Evolutionary conservation across 2,113 vertebrate genomes (phyloP).

Genomic region (Bos indicus): DNA sequence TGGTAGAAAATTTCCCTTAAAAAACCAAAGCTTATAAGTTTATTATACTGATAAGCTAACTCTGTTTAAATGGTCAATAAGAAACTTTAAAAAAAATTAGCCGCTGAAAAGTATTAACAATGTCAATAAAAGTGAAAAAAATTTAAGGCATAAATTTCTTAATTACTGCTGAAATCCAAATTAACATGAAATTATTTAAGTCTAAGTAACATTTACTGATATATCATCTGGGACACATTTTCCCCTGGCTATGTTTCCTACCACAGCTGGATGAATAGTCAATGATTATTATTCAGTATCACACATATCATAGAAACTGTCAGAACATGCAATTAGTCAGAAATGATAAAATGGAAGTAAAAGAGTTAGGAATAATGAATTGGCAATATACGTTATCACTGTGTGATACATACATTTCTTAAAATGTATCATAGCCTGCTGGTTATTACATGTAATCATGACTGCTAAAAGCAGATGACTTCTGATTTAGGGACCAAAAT

Average conservation of each 20-base stretch:
- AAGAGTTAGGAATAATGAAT: conserved; percentile 49
- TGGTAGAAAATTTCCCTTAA: not conserved
- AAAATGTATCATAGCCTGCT: conserved; percentile 18
- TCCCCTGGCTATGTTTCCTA: conserved; percentile 37
- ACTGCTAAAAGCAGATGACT: conserved; percentile 4
- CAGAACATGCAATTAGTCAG: conserved; percentile 57
- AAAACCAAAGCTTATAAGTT: not conserved
- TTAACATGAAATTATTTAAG: conserved; percentile 46
- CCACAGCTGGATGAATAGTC: conserved; percentile 51
- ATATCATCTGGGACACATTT: conserved; percentile 34
- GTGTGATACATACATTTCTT: conserved; percentile 18
- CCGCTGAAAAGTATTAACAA: conserved; percentile 14
- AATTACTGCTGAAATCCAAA: conserved; percentile 41
- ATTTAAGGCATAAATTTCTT: conserved; percentile 3
- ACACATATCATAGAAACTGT: conserved; percentile 60
- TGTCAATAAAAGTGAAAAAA: conserved; percentile 38
- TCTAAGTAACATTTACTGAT: conserved; percentile 35
- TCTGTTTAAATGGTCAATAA: conserved; percentile 7
- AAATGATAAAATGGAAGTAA: conserved; percentile 61
- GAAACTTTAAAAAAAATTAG: not conserved
- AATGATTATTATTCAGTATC: conserved; percentile 66
- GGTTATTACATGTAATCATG: not conserved
- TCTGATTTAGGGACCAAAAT: conserved; percentile 43
- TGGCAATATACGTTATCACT: conserved; percentile 14
- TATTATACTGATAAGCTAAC: not conserved